These are phyloP conservation scores for Eupithecia inturbata DNA, from an alignment of 2,888 invertebrate species.

Conservation along the genomic window DNA sequence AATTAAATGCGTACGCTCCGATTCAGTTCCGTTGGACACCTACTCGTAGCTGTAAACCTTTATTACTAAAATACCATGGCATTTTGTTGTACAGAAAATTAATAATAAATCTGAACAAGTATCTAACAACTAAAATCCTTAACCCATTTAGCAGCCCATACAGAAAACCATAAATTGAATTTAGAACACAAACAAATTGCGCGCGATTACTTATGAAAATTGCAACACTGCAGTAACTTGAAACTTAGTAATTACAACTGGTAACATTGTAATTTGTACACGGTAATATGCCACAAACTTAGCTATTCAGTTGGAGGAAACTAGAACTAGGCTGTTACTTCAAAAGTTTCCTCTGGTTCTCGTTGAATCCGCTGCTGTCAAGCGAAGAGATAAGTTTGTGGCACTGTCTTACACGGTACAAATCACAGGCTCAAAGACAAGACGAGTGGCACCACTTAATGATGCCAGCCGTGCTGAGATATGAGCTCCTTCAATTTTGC, in stretches of 20 bases:
- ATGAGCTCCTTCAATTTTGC: slow-evolving; percentile 48
- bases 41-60: too few relatives aligned
- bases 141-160: slow-evolving; percentile 1
- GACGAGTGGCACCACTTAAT: slow-evolving; percentile 44
- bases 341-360: background rate
- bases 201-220: slow-evolving; percentile 14
- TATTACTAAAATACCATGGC: too few relatives aligned
- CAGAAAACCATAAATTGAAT: slow-evolving; percentile 14
- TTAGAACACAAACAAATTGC: slow-evolving; percentile 10
- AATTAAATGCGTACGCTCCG: too few relatives aligned
- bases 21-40: too few relatives aligned
- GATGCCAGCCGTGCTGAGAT: slow-evolving; percentile 47
- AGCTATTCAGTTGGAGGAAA: background rate
- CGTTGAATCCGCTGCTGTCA: background rate
- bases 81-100: background rate
- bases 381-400: slow-evolving; percentile 6
- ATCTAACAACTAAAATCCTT: slow-evolving; percentile 1
- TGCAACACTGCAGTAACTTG: slow-evolving; percentile 16
- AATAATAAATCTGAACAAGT: background rate
- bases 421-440: slow-evolving; percentile 40
- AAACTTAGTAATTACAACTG: slow-evolving; percentile 20
- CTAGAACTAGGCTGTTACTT: slow-evolving; percentile 2
- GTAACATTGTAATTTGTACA: slow-evolving; percentile 30
- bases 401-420: slow-evolving; percentile 20
- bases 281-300: slow-evolving; percentile 11